Evolutionary conservation across 2,113 vertebrate genomes (phyloP).

Genomic region (Rhinichthys klamathensis): DNA sequence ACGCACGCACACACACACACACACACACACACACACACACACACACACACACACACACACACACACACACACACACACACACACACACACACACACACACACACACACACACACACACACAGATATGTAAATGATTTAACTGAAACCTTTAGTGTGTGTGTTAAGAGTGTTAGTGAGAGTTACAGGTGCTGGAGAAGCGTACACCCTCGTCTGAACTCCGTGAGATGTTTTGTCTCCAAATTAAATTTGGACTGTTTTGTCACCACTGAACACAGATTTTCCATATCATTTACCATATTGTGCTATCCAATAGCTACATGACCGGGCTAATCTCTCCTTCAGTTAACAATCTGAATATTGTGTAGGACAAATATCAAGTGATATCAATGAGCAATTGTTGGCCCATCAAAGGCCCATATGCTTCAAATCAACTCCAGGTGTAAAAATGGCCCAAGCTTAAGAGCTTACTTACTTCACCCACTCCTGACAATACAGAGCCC

Average conservation of each 20-base stretch:
- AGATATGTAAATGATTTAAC: conserved; percentile 47
- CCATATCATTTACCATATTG: conserved; percentile 34
- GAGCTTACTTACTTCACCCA: conserved; percentile 53
- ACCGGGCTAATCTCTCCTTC: conserved; percentile 35
- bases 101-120: conserved; percentile 11
- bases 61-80: conserved; percentile 25
- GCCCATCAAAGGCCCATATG: conserved; percentile 55
- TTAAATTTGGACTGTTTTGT: conserved; percentile 24
- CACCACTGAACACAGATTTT: conserved; percentile 19
- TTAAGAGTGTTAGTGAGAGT: conserved; percentile 25
- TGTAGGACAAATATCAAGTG: conserved; percentile 52
- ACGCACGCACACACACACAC: neutral
- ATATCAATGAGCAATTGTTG: conserved; percentile 55
- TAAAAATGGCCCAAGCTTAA: conserved; percentile 47
- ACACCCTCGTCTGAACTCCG: neutral
- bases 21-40: no score
- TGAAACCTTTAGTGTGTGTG: neutral
- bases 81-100: neutral
- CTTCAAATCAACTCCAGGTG: conserved; percentile 59
- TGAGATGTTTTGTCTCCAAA: conserved; percentile 10
- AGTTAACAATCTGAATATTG: conserved; percentile 56
- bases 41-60: neutral
- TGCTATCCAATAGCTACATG: conserved; percentile 23
- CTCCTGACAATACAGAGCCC: conserved; percentile 51
- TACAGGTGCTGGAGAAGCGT: conserved; percentile 40